phyloP scores from a whole-genome alignment of 2,888 invertebrate genomes.

The Malthinus flaveolus region DNA sequence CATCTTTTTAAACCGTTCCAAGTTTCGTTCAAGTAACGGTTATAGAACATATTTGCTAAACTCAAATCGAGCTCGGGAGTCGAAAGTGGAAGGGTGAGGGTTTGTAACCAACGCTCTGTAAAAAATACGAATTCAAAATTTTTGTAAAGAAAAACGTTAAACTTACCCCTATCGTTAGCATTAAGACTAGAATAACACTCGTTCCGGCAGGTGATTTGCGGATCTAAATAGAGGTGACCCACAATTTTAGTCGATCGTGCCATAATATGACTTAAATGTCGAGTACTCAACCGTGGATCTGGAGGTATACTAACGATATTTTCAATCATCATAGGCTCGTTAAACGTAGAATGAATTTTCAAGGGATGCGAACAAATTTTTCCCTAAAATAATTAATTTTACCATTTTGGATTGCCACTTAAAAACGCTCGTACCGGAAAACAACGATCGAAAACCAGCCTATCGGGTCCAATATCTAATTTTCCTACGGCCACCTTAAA shows the following conservation, averaged over 20 bases:
- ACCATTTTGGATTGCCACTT: neutral
- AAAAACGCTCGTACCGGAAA: constrained; percentile 71
- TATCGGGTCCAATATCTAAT: constrained; percentile 68
- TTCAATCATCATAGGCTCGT: constrained; percentile 77
- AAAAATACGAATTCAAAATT: neutral
- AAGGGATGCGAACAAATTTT: constrained; percentile 77
- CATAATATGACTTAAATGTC: constrained; percentile 56
- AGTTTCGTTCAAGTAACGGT: constrained; percentile 61
- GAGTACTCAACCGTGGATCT: constrained; percentile 64
- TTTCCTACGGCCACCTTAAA: constrained; percentile 77
- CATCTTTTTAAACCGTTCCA: constrained; percentile 56
- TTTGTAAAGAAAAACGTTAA: neutral
- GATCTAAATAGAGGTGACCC: constrained; percentile 71
- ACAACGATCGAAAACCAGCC: constrained; percentile 73
- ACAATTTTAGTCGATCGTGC: constrained; percentile 58
- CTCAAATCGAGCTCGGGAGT: constrained; percentile 72
- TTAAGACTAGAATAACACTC: constrained; percentile 79
- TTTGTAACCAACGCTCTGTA: constrained; percentile 64
- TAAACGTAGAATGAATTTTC: constrained; percentile 79
- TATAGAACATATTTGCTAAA: constrained; percentile 64
- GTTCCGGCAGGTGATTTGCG: constrained; percentile 70
- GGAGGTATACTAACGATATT: constrained; percentile 65
- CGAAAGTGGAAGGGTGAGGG: constrained; percentile 65
- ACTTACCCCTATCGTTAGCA: constrained; percentile 64
- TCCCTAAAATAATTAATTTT: constrained; percentile 59